Percentiles rank a stretch among this genome's conserved stretches.
Evolutionary conservation across 2,888 invertebrate genomes (phyloP).

Genomic region (Pollenia labialis): DNA sequence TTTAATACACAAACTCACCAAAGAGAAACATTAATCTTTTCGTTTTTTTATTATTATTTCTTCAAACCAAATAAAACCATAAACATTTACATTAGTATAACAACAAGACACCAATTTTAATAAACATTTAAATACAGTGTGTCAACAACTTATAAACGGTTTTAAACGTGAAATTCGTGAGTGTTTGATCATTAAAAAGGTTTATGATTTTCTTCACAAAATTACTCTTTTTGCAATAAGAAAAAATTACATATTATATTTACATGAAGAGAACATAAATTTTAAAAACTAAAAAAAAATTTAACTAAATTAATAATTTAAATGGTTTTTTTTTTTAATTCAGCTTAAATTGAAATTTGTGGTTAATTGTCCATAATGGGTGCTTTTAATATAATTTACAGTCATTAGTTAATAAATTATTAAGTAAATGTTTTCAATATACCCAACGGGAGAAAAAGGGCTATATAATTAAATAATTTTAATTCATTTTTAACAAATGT

Average conservation of each 20-base stretch:
- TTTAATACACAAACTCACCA: conserved; percentile 25
- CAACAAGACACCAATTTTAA: not conserved
- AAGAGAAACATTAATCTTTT: conserved; percentile 57
- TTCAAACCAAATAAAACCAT: conserved; percentile 27
- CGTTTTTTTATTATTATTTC: not conserved
- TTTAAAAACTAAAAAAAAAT: conserved; percentile 14
- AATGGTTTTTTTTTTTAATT: conserved; percentile 24
- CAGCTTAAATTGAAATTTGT: conserved; percentile 20
- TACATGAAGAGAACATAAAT: not conserved
- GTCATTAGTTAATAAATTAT: conserved; percentile 36
- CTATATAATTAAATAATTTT: conserved; percentile 52
- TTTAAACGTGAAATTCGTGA: conserved; percentile 6
- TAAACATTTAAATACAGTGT: conserved; percentile 15
- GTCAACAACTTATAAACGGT: conserved; percentile 27
- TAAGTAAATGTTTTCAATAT: conserved; percentile 24
- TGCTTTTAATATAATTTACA: conserved; percentile 27
- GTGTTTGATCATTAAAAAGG: not conserved
- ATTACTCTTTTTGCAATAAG: conserved; percentile 20
- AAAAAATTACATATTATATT: not conserved
- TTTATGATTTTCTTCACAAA: not conserved
- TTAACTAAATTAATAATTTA: conserved; percentile 15
- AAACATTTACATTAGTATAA: conserved; percentile 28
- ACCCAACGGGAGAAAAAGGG: conserved; percentile 16
- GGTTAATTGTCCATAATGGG: conserved; percentile 15
- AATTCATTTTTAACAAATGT: conserved; percentile 7